A percentile compares a stretch with the other conserved stretches of the same genome.
Conservation (phyloP, 2,888 invertebrate genomes). For the Amphipoea oculea region DNA sequence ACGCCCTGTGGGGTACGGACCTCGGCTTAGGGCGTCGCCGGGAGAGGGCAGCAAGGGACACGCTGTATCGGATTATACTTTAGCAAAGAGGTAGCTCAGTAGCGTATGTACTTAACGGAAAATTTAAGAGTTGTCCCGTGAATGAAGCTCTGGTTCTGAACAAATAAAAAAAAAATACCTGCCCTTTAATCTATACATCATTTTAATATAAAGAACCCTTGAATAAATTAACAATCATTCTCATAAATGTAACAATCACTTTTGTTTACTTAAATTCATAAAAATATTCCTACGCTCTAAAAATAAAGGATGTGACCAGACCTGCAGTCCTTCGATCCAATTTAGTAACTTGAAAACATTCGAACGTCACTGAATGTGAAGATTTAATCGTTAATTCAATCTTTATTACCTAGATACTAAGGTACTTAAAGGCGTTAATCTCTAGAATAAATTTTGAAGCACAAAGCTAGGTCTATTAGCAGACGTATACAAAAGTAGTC, state of each 20-base stretch:
- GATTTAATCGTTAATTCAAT: background rate
- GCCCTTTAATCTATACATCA: too few species aligned
- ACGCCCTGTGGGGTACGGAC: background rate
- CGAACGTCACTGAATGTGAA: background rate
- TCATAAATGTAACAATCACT: slow-evolving; percentile 22
- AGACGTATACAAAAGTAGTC: background rate
- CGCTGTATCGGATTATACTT: background rate
- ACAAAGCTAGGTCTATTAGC: background rate
- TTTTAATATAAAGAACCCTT: background rate
- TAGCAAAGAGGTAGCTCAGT: background rate
- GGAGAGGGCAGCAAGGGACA: too few species aligned
- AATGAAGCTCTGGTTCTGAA: background rate
- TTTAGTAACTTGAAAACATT: slow-evolving; percentile 4
- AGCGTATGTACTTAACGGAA: too few species aligned
- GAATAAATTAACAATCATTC: background rate
- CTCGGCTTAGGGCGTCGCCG: background rate
- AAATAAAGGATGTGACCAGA: background rate
- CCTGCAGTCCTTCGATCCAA: slow-evolving; percentile 2
- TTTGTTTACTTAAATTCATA: background rate
- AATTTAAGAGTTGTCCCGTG: background rate
- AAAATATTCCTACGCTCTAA: background rate
- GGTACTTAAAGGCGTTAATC: background rate
- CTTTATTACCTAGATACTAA: background rate
- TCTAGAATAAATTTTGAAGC: background rate
- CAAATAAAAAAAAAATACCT: background rate